Evolutionary conservation across 2,113 vertebrate species (phyloP).

Genomic region (Bothrops jararaca): DNA sequence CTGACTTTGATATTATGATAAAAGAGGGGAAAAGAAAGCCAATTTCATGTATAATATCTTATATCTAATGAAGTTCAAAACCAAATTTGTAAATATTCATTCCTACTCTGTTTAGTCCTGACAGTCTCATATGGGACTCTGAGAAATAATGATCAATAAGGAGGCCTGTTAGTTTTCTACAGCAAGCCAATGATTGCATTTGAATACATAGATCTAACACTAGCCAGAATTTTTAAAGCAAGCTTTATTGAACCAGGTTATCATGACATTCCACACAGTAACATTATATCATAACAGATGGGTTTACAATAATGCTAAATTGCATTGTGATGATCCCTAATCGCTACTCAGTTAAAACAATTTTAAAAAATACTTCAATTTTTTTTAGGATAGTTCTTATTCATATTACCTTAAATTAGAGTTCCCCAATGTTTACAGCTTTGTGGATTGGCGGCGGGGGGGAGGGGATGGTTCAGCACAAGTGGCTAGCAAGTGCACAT

Average conservation of each 20-base stretch:
- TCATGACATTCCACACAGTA: neutral
- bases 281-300: neutral
- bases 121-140: neutral
- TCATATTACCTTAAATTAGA: neutral
- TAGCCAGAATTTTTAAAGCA: neutral
- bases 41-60: neutral
- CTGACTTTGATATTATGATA: neutral
- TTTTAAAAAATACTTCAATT: neutral
- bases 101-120: neutral
- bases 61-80: neutral
- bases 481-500: neutral
- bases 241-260: neutral
- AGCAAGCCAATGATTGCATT: neutral
- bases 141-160: neutral
- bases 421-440: neutral
- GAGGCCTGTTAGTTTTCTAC: neutral
- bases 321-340: neutral
- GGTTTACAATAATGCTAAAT: neutral
- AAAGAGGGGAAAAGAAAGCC: neutral
- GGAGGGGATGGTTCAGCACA: neutral
- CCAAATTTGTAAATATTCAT: neutral
- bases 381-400: neutral
- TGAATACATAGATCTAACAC: neutral
- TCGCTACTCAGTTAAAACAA: neutral
- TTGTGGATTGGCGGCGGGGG: neutral